These are phyloP conservation scores for Blera fallax DNA, from an alignment of 2,888 invertebrate genomes.

Conservation along the genomic window DNA sequence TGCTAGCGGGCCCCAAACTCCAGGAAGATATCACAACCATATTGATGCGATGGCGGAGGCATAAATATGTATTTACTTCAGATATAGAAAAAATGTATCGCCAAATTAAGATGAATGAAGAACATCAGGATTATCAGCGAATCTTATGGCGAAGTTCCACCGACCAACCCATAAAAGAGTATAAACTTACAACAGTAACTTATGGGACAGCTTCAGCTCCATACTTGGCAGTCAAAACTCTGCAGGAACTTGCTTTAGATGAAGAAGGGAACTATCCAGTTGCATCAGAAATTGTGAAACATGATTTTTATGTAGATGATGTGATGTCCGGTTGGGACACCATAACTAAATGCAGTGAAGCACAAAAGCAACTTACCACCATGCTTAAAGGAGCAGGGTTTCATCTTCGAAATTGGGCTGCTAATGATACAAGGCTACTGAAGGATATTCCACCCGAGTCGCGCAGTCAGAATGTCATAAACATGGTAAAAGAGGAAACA, in stretches of 20 bases:
- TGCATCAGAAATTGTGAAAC: constrained; percentile 6
- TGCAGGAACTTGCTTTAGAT: constrained; percentile 20
- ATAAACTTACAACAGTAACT: constrained; percentile 19
- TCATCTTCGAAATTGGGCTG: constrained; percentile 17
- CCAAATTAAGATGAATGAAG: too few species aligned
- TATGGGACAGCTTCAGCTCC: constrained; percentile 41
- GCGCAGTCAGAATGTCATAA: background rate
- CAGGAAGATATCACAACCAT: too few species aligned
- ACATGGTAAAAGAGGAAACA: constrained; percentile 6
- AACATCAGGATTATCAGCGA: too few species aligned
- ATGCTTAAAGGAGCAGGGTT: constrained; percentile 16
- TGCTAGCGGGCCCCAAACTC: too few species aligned
- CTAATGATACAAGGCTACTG: background rate
- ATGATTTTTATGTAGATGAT: constrained; percentile 22
- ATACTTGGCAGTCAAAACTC: constrained; percentile 21
- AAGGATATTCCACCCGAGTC: background rate
- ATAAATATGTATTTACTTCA: too few species aligned
- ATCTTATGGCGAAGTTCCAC: too few species aligned
- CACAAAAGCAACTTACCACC: background rate
- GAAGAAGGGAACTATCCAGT: constrained; percentile 1
- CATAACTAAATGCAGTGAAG: background rate
- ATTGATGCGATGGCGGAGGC: too few species aligned
- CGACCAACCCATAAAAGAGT: constrained; percentile 25
- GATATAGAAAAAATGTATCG: too few species aligned
- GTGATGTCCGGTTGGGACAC: constrained; percentile 4